phyloP scores from a whole-genome alignment of 2,797 vertebrate genomes.

The Xiphorhynchus erythropygius region DNA sequence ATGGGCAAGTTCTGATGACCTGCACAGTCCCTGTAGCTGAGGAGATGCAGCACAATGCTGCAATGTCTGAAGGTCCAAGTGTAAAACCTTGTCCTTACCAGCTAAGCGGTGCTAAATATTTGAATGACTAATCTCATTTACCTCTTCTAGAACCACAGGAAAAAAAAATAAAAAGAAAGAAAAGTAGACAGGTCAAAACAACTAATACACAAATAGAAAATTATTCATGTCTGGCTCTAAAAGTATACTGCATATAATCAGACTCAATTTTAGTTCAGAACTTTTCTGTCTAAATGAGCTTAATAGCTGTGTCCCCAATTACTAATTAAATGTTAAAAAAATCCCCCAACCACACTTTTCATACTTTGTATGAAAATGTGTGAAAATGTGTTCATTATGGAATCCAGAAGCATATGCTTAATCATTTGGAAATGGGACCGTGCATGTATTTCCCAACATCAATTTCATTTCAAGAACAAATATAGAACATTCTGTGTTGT shows the following conservation, averaged over 20 bases:
- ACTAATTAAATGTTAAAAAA: neutral
- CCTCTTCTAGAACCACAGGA: neutral
- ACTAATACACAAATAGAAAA: neutral
- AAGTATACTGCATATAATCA: neutral
- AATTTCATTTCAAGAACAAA: neutral
- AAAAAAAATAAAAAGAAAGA: too few species aligned
- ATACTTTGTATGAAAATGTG: neutral
- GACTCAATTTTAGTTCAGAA: neutral
- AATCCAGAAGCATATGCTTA: neutral
- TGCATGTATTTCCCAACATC: neutral
- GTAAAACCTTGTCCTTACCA: neutral
- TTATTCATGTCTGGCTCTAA: neutral
- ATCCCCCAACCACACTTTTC: neutral
- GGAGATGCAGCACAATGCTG: neutral
- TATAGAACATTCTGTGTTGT: neutral
- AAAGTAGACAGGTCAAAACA: neutral
- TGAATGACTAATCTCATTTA: neutral
- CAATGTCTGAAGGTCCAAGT: neutral
- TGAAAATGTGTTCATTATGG: neutral
- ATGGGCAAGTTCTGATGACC: neutral
- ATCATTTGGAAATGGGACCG: neutral
- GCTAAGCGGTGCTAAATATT: neutral
- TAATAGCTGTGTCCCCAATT: neutral
- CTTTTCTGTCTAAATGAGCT: neutral
- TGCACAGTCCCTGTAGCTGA: neutral